A percentile compares a stretch with the other conserved stretches of the same genome.
phyloP scores from a whole-genome alignment of 2,888 invertebrate species.

The Apoderus coryli region DNA sequence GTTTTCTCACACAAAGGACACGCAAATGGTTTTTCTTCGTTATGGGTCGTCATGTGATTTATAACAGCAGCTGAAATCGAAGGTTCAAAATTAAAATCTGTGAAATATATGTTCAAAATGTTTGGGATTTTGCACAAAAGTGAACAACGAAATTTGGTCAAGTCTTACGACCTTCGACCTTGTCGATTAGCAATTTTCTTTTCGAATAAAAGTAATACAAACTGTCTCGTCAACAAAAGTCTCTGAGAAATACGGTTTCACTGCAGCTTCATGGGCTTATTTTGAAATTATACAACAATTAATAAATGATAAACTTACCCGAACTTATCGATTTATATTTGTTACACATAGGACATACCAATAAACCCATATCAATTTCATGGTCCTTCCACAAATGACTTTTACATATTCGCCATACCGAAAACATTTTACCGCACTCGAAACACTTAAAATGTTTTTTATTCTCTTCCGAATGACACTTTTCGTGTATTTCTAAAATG shows the following conservation, averaged over 20 bases:
- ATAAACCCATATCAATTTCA: conserved; percentile 42
- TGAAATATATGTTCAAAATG: not conserved
- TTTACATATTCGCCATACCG: conserved; percentile 50
- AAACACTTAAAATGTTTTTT: conserved; percentile 37
- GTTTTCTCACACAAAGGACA: conserved; percentile 42
- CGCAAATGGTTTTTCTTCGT: conserved; percentile 35
- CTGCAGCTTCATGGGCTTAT: too few species aligned
- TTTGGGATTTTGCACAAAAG: too few species aligned
- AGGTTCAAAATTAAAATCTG: not conserved
- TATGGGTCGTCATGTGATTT: conserved; percentile 49
- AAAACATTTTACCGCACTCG: conserved; percentile 37
- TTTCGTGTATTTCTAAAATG: conserved; percentile 35
- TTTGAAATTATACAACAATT: not conserved
- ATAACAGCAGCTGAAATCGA: conserved; percentile 36
- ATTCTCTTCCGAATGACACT: conserved; percentile 35
- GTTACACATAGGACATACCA: conserved; percentile 42
- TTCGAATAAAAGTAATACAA: too few species aligned
- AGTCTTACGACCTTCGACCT: too few species aligned
- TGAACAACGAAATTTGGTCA: too few species aligned
- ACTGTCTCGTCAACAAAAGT: too few species aligned
- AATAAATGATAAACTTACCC: conserved; percentile 22
- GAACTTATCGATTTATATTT: conserved; percentile 39
- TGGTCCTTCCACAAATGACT: conserved; percentile 56
- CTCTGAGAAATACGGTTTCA: too few species aligned
- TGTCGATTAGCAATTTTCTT: too few species aligned